Evolutionary conservation across 2,113 vertebrate genomes (phyloP).

Genomic region (Phylloscopus trochilus): DNA sequence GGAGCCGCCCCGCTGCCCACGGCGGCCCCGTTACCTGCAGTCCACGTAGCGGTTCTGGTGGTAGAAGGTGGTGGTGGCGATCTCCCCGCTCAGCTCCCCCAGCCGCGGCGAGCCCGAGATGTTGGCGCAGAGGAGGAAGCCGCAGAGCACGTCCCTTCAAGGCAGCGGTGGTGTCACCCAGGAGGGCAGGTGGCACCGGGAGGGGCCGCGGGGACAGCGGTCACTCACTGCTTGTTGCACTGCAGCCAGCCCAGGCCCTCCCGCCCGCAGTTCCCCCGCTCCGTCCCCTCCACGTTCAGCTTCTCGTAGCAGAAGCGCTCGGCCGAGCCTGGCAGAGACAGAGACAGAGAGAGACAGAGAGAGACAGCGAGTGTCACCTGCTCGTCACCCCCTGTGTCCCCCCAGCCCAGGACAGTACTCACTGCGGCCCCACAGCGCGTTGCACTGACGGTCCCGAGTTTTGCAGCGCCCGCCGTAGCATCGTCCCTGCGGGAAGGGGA

Average conservation of each 20-base stretch:
- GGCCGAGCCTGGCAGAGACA: conserved; percentile 73
- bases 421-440: conserved; percentile 88
- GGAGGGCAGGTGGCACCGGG: rapidly evolving
- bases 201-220: background rate
- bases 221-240: conserved; percentile 93
- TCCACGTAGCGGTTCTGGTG: conserved; percentile 93
- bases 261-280: conserved; percentile 91
- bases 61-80: conserved; percentile 91
- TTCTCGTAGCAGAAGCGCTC: conserved; percentile 96
- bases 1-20: rapidly evolving
- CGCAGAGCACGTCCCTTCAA: conserved; percentile 89
- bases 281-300: conserved; percentile 91
- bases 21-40: conserved; percentile 78
- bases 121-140: conserved; percentile 91
- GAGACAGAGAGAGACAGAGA: rapidly evolving
- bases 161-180: background rate
- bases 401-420: conserved; percentile 24
- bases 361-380: rapidly evolving
- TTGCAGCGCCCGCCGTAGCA: conserved; percentile 90
- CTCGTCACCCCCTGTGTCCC: rapidly evolving
- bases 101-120: conserved; percentile 84
- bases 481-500: conserved; percentile 78
- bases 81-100: conserved; percentile 87
- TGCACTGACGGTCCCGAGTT: conserved; percentile 89
- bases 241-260: conserved; percentile 87